Evolutionary conservation across 2,113 vertebrate genomes (phyloP).

Genomic region (Centropus bengalensis): DNA sequence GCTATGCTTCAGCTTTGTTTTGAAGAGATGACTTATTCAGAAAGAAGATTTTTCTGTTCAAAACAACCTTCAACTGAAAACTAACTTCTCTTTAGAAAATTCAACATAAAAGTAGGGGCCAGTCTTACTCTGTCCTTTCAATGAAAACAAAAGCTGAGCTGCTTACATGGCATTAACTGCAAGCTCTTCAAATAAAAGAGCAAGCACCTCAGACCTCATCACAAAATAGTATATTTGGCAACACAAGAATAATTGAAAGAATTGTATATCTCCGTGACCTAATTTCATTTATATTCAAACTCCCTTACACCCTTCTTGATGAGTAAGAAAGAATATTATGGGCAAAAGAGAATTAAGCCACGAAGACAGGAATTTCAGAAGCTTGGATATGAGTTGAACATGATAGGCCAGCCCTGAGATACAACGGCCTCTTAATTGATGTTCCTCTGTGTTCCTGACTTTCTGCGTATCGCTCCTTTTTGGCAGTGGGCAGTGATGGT

Average conservation of each 20-base stretch:
- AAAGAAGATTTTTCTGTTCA: not conserved
- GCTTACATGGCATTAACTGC: not conserved
- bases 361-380: not conserved
- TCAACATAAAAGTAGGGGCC: not conserved
- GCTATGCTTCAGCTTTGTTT: accelerated
- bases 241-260: not conserved
- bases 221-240: slow-evolving; percentile 43
- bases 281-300: slow-evolving; percentile 15
- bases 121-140: not conserved
- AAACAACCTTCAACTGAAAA: not conserved
- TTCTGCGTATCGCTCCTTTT: not conserved
- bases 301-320: not conserved
- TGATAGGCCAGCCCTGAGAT: not conserved
- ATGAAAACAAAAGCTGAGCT: not conserved
- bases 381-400: not conserved
- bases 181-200: not conserved
- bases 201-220: not conserved
- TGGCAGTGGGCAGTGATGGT: not conserved
- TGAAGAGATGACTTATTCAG: not conserved
- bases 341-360: not conserved
- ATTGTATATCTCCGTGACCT: slow-evolving; percentile 14
- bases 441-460: not conserved
- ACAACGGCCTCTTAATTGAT: not conserved
- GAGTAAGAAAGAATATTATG: not conserved
- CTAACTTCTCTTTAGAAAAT: not conserved